phyloP scores from a whole-genome alignment of 2,888 invertebrate genomes.

The Melieria crassipennis region DNA sequence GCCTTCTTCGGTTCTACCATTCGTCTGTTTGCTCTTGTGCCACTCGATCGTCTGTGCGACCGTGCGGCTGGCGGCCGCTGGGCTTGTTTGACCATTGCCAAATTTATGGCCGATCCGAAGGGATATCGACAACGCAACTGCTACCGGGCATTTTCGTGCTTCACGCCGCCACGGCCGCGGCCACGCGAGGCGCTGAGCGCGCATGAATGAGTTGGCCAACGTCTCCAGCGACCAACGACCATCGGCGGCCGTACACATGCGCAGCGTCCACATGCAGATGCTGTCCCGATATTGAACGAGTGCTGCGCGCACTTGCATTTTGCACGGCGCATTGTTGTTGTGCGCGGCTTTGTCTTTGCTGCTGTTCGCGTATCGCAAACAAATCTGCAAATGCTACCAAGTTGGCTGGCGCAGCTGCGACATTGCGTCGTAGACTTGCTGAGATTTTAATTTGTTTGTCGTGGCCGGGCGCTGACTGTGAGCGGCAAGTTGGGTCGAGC shows the following conservation, averaged over 20 bases:
- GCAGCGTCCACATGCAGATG: constrained; percentile 1
- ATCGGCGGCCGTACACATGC: constrained; percentile 19
- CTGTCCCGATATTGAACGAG: too few species aligned
- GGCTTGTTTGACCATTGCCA: constrained; percentile 45
- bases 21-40: neutral
- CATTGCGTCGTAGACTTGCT: constrained; percentile 17
- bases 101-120: constrained; percentile 66
- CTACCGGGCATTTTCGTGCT: constrained; percentile 63
- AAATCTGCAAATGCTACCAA: constrained; percentile 40
- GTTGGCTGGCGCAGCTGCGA: constrained; percentile 25
- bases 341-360: constrained; percentile 23
- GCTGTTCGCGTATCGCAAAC: constrained; percentile 31
- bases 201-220: neutral
- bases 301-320: neutral
- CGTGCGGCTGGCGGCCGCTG: constrained; percentile 14
- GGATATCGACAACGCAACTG: constrained; percentile 65
- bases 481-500: neutral
- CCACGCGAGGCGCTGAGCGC: constrained; percentile 6
- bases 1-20: too few species aligned
- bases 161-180: constrained; percentile 16
- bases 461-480: neutral
- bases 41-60: constrained; percentile 9
- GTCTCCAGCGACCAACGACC: constrained; percentile 19
- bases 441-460: constrained; percentile 7
- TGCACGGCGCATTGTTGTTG: constrained; percentile 28